These are phyloP conservation scores for Ceyx erithaca DNA, from an alignment of 2,797 vertebrate species.

Conservation along the genomic window DNA sequence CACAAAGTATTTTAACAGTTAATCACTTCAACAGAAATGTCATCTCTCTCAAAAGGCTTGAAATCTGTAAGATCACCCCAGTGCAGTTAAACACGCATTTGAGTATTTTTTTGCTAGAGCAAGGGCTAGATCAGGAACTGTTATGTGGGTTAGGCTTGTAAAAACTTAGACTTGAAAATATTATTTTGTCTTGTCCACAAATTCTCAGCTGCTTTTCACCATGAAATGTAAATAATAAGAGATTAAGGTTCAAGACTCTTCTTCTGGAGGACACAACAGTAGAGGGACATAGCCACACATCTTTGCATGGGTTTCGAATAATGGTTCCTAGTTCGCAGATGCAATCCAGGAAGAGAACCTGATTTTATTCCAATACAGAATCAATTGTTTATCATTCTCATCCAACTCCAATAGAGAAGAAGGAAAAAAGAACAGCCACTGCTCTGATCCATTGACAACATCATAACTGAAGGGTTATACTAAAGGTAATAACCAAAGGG, in stretches of 20 bases:
- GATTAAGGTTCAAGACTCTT: background rate
- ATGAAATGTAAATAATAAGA: background rate
- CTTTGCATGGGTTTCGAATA: background rate
- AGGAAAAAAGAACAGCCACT: background rate
- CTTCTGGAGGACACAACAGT: background rate
- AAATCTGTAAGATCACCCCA: background rate
- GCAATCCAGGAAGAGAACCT: background rate
- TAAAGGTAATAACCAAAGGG: background rate
- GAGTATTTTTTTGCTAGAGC: background rate
- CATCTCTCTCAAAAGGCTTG: background rate
- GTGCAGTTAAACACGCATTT: background rate
- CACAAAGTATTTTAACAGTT: background rate
- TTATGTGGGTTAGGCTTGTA: background rate
- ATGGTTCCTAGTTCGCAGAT: background rate
- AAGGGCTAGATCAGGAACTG: background rate
- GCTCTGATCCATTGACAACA: background rate
- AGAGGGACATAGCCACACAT: background rate
- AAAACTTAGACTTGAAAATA: background rate
- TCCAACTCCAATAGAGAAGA: background rate
- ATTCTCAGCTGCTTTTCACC: background rate
- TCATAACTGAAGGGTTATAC: too few species aligned
- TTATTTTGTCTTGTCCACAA: background rate
- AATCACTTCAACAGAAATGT: background rate
- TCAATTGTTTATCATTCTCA: background rate
- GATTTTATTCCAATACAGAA: background rate